Percentiles rank a stretch among this genome's conserved stretches.
Conservation (phyloP, 2,888 invertebrate species). For the Euproctis similis region DNA sequence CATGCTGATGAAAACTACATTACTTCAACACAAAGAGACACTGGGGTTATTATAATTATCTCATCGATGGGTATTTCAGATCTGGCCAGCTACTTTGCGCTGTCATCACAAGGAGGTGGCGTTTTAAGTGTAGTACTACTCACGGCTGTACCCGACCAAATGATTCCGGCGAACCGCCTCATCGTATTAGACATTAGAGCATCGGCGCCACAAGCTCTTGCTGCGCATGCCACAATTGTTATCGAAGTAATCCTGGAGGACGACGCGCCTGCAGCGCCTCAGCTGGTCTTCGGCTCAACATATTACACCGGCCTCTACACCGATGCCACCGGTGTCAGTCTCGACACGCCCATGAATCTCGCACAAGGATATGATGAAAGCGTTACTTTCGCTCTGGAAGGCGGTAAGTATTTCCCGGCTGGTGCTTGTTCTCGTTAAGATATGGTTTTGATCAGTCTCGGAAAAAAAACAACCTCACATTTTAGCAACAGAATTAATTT, state of each 20-base stretch:
- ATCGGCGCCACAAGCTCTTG: conserved; percentile 10
- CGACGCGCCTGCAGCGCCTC: neutral
- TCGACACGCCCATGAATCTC: conserved; percentile 22
- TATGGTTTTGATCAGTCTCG: too few relatives aligned
- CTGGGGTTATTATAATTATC: neutral
- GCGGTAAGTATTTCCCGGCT: conserved; percentile 20
- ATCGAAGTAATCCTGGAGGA: conserved; percentile 13
- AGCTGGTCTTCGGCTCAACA: conserved; percentile 14
- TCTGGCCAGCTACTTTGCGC: conserved; percentile 15
- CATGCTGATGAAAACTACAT: too few relatives aligned
- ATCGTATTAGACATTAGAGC: conserved; percentile 21
- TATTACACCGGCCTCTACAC: conserved; percentile 31
- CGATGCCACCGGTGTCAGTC: conserved; percentile 15
- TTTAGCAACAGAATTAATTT: too few relatives aligned
- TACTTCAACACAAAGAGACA: neutral
- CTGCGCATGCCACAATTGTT: conserved; percentile 23
- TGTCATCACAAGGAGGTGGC: conserved; percentile 5
- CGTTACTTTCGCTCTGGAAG: conserved; percentile 26
- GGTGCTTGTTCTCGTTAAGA: too few relatives aligned
- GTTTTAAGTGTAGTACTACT: conserved; percentile 12
- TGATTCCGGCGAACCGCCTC: conserved; percentile 15
- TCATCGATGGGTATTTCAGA: conserved; percentile 6
- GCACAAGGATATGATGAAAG: conserved; percentile 22
- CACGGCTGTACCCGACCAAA: conserved; percentile 19
- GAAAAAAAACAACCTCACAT: too few relatives aligned